Conservation (phyloP, 2,888 invertebrate species). For the Morpho helenor region DNA sequence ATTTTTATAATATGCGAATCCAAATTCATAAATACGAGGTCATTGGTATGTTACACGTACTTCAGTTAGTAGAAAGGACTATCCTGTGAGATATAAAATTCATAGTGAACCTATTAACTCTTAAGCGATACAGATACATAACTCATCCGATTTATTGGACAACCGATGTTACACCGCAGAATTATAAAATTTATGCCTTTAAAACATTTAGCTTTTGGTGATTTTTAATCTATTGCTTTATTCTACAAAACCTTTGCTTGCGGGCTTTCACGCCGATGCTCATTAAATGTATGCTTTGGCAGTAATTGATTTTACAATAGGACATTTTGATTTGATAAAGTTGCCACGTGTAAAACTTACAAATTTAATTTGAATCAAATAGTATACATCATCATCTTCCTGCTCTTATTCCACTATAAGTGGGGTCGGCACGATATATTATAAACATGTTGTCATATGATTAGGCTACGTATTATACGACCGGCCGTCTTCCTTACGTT, state of each 20-base stretch:
- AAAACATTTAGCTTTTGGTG: conserved; percentile 36
- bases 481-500: too few species aligned
- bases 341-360: too few species aligned
- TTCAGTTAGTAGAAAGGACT: neutral
- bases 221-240: conserved; percentile 28
- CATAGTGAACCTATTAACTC: conserved; percentile 7
- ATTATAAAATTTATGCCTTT: conserved; percentile 53
- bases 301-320: neutral
- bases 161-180: conserved; percentile 46
- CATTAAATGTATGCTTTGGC: neutral
- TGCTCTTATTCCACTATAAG: too few species aligned
- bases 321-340: too few species aligned
- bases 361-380: too few species aligned
- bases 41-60: too few species aligned
- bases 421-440: too few species aligned
- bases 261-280: neutral
- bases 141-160: conserved; percentile 43
- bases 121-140: conserved; percentile 42
- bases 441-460: too few species aligned
- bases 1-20: too few species aligned
- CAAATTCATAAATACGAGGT: too few species aligned
- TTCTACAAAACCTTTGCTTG: conserved; percentile 12
- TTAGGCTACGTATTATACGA: too few species aligned
- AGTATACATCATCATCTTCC: too few species aligned
- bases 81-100: neutral